phyloP scores from a whole-genome alignment of 2,888 invertebrate species.

The Epirrhoe alternata region DNA sequence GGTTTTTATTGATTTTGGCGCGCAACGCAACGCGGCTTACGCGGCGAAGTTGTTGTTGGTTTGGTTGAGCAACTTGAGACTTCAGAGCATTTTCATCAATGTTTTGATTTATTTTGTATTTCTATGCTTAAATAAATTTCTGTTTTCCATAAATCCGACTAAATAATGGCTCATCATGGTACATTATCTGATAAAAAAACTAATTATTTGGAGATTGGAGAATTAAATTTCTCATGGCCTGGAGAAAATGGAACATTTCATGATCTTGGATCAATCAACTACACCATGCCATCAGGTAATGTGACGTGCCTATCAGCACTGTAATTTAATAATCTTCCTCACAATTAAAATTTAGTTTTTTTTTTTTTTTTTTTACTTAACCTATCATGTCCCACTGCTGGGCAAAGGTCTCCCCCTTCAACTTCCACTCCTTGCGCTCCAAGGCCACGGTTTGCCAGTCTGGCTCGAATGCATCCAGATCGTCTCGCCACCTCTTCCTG shows the following conservation, averaged over 20 bases:
- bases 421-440: too few species aligned
- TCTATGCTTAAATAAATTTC: too few species aligned
- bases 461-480: too few species aligned
- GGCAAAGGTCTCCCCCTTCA: too few species aligned
- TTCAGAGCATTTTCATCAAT: neutral
- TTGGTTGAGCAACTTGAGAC: conserved; percentile 6
- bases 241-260: conserved; percentile 78
- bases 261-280: conserved; percentile 75
- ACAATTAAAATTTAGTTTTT: too few species aligned
- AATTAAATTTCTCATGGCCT: conserved; percentile 82
- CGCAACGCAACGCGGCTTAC: conserved; percentile 51
- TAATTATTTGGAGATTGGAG: conserved; percentile 75
- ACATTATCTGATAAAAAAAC: conserved; percentile 64
- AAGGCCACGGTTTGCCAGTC: too few species aligned
- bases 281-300: conserved; percentile 78
- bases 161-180: conserved; percentile 63
- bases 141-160: neutral
- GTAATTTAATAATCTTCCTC: neutral
- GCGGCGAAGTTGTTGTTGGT: neutral
- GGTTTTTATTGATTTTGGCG: conserved; percentile 53
- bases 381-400: too few species aligned
- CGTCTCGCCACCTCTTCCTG: too few species aligned
- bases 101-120: neutral
- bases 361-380: too few species aligned
- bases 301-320: neutral